Evolutionary conservation across 2,888 invertebrate genomes (phyloP).

Genomic region (Microctonus hyperodae): DNA sequence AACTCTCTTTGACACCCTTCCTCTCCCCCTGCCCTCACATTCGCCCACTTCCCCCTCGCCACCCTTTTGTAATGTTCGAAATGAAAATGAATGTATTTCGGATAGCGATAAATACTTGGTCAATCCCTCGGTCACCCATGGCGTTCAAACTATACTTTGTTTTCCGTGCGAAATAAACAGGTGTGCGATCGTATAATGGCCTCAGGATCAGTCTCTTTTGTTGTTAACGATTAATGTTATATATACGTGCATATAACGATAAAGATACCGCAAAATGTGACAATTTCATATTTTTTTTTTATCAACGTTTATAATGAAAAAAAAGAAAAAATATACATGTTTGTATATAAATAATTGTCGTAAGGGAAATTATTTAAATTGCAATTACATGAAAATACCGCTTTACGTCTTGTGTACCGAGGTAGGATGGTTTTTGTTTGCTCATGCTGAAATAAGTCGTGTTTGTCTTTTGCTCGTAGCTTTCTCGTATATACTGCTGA

Average conservation of each 20-base stretch:
- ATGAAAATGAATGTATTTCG: constrained; percentile 64
- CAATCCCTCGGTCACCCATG: constrained; percentile 48
- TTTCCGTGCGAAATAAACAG: constrained; percentile 51
- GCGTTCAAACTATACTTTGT: constrained; percentile 14
- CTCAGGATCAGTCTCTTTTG: constrained; percentile 34
- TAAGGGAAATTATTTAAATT: constrained; percentile 16
- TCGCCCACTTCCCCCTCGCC: constrained; percentile 25
- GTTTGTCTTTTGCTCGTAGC: constrained; percentile 35
- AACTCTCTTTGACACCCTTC: constrained; percentile 37
- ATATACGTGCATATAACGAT: background rate
- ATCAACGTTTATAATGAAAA: background rate
- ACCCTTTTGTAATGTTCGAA: constrained; percentile 58
- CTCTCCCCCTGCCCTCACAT: constrained; percentile 33
- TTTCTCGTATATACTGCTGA: constrained; percentile 12
- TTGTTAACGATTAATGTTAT: background rate
- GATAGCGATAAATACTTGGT: constrained; percentile 62
- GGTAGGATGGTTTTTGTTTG: constrained; percentile 27
- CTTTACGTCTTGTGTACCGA: constrained; percentile 30
- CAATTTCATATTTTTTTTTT: background rate
- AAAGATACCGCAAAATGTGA: background rate
- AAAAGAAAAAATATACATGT: background rate
- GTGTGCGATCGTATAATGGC: constrained; percentile 50
- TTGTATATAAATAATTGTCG: background rate
- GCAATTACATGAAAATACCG: constrained; percentile 19
- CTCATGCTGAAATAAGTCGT: constrained; percentile 31